A percentile compares a stretch with the other conserved stretches of the same genome.
phyloP scores from a whole-genome alignment of 2,888 invertebrate genomes.

The Lamproptera curius region DNA sequence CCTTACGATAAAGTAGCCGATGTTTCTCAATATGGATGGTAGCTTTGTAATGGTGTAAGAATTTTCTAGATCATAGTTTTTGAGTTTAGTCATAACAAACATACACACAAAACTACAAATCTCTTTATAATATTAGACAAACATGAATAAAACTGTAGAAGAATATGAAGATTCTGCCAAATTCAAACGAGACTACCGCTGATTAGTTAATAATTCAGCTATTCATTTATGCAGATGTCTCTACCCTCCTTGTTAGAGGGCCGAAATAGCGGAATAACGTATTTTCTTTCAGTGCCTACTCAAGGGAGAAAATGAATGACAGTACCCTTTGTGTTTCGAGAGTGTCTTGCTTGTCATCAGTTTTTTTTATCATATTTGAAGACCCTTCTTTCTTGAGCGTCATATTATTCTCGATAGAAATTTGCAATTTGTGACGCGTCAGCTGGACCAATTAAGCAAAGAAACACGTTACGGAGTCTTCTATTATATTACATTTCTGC shows the following conservation, averaged over 20 bases:
- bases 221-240: slow-evolving; percentile 64
- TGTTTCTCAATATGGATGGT: no score
- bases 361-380: slow-evolving; percentile 3
- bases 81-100: no score
- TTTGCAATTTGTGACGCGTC: not conserved
- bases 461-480: no score
- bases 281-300: slow-evolving; percentile 12
- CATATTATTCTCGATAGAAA: not conserved
- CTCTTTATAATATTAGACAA: no score
- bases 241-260: slow-evolving; percentile 34
- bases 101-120: no score
- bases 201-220: slow-evolving; percentile 66
- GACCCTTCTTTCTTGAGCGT: not conserved
- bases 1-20: no score
- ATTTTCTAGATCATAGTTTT: no score
- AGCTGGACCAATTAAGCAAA: not conserved
- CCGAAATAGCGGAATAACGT: slow-evolving; percentile 33
- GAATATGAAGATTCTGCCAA: slow-evolving; percentile 4
- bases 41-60: no score
- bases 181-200: slow-evolving; percentile 22
- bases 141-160: no score
- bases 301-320: slow-evolving; percentile 11
- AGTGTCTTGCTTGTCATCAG: slow-evolving; percentile 13
- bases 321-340: slow-evolving; percentile 9
- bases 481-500: no score